Evolutionary conservation across 1,140 invertebrate genomes (phyloP).

Genomic region (Drosophila kanapiae): DNA sequence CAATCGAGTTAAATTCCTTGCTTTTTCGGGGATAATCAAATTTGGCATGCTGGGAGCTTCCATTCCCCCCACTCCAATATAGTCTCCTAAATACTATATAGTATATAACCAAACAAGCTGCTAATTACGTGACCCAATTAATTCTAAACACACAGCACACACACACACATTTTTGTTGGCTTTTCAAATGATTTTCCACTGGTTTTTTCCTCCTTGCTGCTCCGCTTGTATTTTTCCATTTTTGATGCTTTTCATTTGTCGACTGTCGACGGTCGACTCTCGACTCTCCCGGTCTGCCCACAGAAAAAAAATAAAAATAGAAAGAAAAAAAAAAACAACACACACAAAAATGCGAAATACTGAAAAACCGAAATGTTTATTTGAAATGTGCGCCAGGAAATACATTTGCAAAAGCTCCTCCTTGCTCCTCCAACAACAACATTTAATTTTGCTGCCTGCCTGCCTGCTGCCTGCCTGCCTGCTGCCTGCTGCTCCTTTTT

Average conservation of each 20-base stretch:
- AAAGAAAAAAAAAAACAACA: slow-evolving; percentile 27
- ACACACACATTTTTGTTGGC: slow-evolving; percentile 39
- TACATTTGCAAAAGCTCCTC: slow-evolving; percentile 59
- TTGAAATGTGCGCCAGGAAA: slow-evolving; percentile 78
- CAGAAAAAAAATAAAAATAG: slow-evolving; percentile 7
- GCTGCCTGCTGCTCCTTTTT: slow-evolving; percentile 50
- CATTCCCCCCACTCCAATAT: too few species aligned
- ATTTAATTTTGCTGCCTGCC: slow-evolving; percentile 63
- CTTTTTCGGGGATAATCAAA: slow-evolving; percentile 20
- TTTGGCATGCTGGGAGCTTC: not conserved
- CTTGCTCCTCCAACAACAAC: slow-evolving; percentile 41
- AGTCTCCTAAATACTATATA: not conserved
- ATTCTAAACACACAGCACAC: slow-evolving; percentile 67
- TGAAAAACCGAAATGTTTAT: slow-evolving; percentile 75
- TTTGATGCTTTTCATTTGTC: slow-evolving; percentile 46
- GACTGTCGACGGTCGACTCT: not conserved
- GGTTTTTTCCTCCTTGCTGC: slow-evolving; percentile 2
- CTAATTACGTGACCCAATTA: slow-evolving; percentile 82
- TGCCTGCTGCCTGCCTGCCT: slow-evolving; percentile 13
- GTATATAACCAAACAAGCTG: slow-evolving; percentile 57
- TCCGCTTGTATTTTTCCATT: slow-evolving; percentile 30
- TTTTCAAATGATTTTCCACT: slow-evolving; percentile 58
- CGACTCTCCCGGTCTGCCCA: not conserved
- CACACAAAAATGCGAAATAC: slow-evolving; percentile 16
- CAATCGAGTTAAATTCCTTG: slow-evolving; percentile 11